Base-by-base conservation (phyloP, 2,888 invertebrate species). In the Lasioglossum oenotherae region DNA sequence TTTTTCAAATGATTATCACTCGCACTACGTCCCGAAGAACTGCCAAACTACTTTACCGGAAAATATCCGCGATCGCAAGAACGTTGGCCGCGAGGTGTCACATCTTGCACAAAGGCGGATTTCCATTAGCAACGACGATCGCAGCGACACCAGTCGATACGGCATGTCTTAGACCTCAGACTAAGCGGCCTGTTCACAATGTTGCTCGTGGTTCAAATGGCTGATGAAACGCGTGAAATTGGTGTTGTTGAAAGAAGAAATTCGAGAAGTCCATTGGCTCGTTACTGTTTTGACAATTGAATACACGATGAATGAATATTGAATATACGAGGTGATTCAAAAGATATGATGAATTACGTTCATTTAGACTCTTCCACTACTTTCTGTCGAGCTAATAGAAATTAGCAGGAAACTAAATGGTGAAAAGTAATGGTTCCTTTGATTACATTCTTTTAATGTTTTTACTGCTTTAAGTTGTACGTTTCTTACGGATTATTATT, bases 1-100 rank as follows among this genome's bases (percentile, higher is more conserved):
- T 64, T 75, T 35, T 67, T 31, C 0, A 53, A 19, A 16, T 64
- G 19, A 53, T 57, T 69, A 31, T 67, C 67, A 12, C 27, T 12
- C 31, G 64, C 14, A 31, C 69, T 38, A 78, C 8, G 57, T 74
- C 35, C 60, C 23, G 27, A 60, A 35, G 38, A 77, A 74, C 72
- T 82, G 67, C 74, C 75, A 78, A 72, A 78, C 80, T 81, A 89
- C 79, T 81, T 78, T 67, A 79, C 82, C 88, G 82, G 80, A 87
- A 81, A 82, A 79, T 85, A 82, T 81, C n/a, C n/a, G 38, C 87
- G 80, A 81, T 77, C 75, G 71, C 46, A 31, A 35, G 67, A 87
- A 87, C 71, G 64, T 86, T 87, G 80, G 74, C 80, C 85, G 85
- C 88, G 76, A 84, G 84, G 80, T 83, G 81, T 78, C 88, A 78